Evolutionary conservation across 2,113 vertebrate species (phyloP).

Genomic region (Onychostoma macrolepis): DNA sequence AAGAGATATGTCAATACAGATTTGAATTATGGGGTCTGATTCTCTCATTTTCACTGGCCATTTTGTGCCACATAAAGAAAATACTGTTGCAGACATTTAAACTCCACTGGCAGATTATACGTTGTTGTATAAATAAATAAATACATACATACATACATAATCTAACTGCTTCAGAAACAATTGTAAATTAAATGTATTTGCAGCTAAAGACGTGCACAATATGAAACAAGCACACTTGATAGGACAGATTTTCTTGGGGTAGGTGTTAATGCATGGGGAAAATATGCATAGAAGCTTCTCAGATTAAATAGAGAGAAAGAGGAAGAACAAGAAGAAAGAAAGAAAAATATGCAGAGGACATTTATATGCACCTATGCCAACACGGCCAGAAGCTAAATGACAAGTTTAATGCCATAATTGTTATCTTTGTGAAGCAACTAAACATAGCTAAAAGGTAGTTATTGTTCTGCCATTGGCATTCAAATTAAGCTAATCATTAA

Average conservation of each 20-base stretch:
- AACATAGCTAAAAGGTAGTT: neutral
- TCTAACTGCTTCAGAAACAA: neutral
- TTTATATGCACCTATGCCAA: neutral
- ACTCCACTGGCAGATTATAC: neutral
- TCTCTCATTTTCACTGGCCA: neutral
- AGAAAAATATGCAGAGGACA: neutral
- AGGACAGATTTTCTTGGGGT: too few species aligned
- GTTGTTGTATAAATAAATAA: neutral
- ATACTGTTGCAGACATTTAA: neutral
- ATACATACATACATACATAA: neutral
- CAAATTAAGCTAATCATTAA: neutral
- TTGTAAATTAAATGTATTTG: neutral
- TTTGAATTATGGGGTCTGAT: neutral
- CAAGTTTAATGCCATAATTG: neutral
- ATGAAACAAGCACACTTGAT: too few species aligned
- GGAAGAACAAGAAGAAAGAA: neutral
- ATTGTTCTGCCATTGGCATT: neutral
- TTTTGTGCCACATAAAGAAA: neutral
- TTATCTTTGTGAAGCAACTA: neutral
- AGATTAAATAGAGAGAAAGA: neutral
- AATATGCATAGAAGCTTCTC: neutral
- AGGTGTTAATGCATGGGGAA: neutral
- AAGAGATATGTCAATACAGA: constrained; percentile 3
- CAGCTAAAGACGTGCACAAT: neutral
- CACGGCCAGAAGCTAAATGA: neutral